Conservation (phyloP, 2,888 invertebrate genomes). For the Trissonchulus sp. region DNA sequence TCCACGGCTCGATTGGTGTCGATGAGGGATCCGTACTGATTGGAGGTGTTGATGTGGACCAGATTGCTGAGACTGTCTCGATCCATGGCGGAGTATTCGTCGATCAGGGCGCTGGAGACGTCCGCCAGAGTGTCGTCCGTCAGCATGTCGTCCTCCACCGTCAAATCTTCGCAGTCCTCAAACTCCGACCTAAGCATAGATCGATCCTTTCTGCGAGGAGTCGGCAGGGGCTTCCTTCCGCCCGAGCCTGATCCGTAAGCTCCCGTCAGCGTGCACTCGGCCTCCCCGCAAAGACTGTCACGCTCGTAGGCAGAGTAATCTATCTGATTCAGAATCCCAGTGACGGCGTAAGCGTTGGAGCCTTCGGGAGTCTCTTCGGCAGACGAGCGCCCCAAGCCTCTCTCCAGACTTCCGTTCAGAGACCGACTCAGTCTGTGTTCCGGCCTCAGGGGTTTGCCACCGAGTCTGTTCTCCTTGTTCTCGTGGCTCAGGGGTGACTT, state of each 20-base stretch:
- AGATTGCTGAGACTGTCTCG: not conserved
- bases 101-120: not conserved
- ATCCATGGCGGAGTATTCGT: not conserved
- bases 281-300: too few relatives aligned
- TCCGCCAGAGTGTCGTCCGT: not conserved
- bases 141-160: not conserved
- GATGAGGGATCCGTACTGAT: too few relatives aligned
- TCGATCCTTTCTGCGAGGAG: not conserved
- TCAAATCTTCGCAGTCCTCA: not conserved
- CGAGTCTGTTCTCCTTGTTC: not conserved
- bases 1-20: too few relatives aligned
- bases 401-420: constrained; percentile 14
- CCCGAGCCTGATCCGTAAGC: not conserved
- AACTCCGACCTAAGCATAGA: too few relatives aligned
- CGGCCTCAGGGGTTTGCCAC: not conserved
- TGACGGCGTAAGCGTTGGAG: not conserved
- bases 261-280: too few relatives aligned
- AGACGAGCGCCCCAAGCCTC: not conserved
- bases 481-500: not conserved
- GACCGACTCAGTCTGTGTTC: not conserved
- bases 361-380: too few relatives aligned
- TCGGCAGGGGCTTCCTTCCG: not conserved
- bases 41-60: not conserved
- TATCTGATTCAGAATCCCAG: too few relatives aligned
- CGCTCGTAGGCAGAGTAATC: not conserved